Evolutionary conservation across 2,113 vertebrate genomes (phyloP), one percentile per base, ranked within the genome.

Genomic region (Chionodraco myersi): DNA sequence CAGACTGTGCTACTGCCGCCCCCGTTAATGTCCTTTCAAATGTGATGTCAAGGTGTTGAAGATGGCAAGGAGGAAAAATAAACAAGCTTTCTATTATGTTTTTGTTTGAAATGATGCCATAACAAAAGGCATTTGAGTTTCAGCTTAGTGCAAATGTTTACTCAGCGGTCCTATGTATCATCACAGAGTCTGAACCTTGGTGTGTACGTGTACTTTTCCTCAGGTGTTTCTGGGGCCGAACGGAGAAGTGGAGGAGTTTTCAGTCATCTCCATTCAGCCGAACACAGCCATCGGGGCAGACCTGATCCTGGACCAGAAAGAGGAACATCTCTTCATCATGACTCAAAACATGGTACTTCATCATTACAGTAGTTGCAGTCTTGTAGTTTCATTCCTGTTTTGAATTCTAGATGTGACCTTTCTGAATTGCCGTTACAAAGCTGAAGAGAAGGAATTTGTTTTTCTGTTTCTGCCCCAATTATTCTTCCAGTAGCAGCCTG

Each of bases 251-350:
- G 94, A 94, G 41, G 88, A 95, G 13, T 99, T 99, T 0, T 72
- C 95, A 9, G 95, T 95, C 0, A 80, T 96, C 61, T 84, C 84
- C 71, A 94, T 98, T 81, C 96, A 98, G 81, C 85, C 83, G 23
- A 97, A 96, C 7, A 84, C 94, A 14, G 78, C 94, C 0, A 96
- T 99, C 87, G 97, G 93, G 71, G 94, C 95, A 48, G 98, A 99
- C 87, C 96, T 99, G 34, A 90, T 95, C 23, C 97, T 99, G 23
- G 98, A 99, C 91, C 94, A 95, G 85, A 56, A 79, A 1, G 96
- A 96, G 59, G 94, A 97, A 74, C 92, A 99, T 74, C 95, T 99
- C 44, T 99, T 97, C 70, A 95, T 98, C 88, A 97, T 98, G 96
- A 99, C 97, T 23, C 95, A 93, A 71, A 95, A 93, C 82, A 96